Conservation (phyloP, 2,888 invertebrate species). For the Pristionchus entomophagus region DNA sequence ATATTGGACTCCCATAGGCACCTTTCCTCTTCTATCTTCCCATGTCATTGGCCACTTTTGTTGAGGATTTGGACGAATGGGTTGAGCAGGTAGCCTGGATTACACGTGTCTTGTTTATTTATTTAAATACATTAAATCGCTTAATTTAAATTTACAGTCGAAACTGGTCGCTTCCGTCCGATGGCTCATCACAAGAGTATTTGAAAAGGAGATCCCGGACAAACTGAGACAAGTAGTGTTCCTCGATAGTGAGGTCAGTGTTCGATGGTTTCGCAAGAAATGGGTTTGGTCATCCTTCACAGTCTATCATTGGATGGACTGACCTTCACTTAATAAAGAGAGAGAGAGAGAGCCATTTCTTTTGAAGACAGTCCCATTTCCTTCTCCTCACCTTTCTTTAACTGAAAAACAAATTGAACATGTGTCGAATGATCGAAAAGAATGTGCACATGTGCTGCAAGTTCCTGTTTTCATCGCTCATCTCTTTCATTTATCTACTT, state of each 20-base stretch:
- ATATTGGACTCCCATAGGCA: neutral
- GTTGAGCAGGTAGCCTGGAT: slow-evolving; percentile 45
- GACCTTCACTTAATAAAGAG: too few relatives aligned
- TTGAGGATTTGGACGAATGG: slow-evolving; percentile 28
- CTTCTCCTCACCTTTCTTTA: too few relatives aligned
- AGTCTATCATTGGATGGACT: too few relatives aligned
- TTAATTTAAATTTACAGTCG: slow-evolving; percentile 58
- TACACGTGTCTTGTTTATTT: neutral
- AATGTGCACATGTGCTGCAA: neutral
- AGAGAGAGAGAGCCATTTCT: too few relatives aligned
- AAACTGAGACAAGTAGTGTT: slow-evolving; percentile 66
- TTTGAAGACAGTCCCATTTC: too few relatives aligned
- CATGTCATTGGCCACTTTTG: slow-evolving; percentile 16
- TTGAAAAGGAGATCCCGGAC: slow-evolving; percentile 72
- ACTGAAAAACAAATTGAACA: too few relatives aligned
- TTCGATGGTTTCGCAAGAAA: too few relatives aligned
- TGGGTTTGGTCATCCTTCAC: too few relatives aligned
- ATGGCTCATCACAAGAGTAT: slow-evolving; percentile 74
- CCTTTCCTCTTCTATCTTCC: neutral
- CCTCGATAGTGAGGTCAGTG: slow-evolving; percentile 65
- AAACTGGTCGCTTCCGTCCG: slow-evolving; percentile 73
- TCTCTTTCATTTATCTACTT: neutral
- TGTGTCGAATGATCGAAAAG: neutral
- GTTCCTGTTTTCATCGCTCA: too few relatives aligned
- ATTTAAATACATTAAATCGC: neutral